Evolutionary conservation across 2,113 vertebrate species (phyloP).

Genomic region (Atractosteus spatula): DNA sequence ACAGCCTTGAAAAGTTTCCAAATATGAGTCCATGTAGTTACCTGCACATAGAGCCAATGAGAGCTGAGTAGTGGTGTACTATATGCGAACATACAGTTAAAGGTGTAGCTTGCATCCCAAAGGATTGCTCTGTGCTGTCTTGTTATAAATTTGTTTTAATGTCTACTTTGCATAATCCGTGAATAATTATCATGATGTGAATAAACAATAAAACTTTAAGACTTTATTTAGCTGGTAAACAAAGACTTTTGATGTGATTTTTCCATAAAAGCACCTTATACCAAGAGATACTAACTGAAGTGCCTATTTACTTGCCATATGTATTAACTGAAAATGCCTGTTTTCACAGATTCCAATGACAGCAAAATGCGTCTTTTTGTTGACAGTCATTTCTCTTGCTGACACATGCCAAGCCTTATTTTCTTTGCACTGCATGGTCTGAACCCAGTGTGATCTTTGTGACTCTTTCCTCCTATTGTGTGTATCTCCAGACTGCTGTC

Average conservation of each 20-base stretch:
- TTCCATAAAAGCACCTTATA: background rate
- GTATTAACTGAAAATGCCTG: constrained; percentile 10
- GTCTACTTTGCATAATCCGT: background rate
- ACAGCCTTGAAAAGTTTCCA: too few species aligned
- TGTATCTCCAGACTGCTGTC: background rate
- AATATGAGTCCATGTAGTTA: too few species aligned
- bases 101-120: background rate
- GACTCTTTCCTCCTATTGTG: background rate
- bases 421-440: background rate
- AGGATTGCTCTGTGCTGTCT: background rate
- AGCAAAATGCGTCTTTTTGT: constrained; percentile 28
- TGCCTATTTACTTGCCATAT: constrained; percentile 1
- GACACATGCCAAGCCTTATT: constrained; percentile 27
- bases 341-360: constrained; percentile 31
- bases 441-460: background rate
- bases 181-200: background rate
- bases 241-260: background rate
- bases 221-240: background rate
- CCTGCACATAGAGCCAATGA: too few species aligned
- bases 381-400: constrained; percentile 25
- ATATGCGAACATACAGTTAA: too few species aligned
- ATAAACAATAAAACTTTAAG: background rate
- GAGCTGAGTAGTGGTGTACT: too few species aligned
- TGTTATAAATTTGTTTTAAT: background rate
- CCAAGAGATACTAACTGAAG: too few species aligned